Evolutionary conservation across 1,140 invertebrate species (phyloP), one percentile per base, ranked within the genome.

Genomic region (Trachymyrmex cornetzi): DNA sequence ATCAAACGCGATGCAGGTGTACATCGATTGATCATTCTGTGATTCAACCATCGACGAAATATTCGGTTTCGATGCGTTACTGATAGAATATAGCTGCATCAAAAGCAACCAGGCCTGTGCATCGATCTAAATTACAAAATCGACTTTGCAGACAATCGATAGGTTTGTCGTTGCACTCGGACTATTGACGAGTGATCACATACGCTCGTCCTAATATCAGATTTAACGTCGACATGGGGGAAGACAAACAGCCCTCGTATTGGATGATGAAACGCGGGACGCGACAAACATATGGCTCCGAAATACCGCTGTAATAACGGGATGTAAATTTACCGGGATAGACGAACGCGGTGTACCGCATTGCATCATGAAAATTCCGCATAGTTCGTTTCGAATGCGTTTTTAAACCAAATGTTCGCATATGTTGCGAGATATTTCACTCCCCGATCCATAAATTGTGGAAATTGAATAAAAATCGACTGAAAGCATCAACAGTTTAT

Each of bases 61-160:
- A 84, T 84, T 84, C 67, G 34, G 22, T 82, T 82, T 59, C 80
- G 69, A 74, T 61, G 80, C 55, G 38, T 61, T 50, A 44, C 27
- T 34, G 69, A 84, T 84, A 84, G 27, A 22, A 16, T 63, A 38
- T 44, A 27, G 38, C 69, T 24, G 27, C 55, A 55, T 84, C 80
- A 84, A 75, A 84, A 84, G 69, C 80, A 74, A 48, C 69, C 19
- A 19, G 14, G 27, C 19, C 14, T n/a, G 27, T 27, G 53, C 69
- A 27, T 50, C 80, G 80, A 75, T 84, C 80, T 84, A 84, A 84
- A 84, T 84, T 84, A 84, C 80, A 84, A 84, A 84, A 74, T 84
- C 80, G 80, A 84, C 80, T 84, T 84, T 84, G 22, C 55, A 59
- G 38, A 84, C 80, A 84, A 84, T 84, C 80, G 80, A 84, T 84